phyloP scores from a whole-genome alignment of 1,140 invertebrate species.

The Palaemon carinicauda region DNA sequence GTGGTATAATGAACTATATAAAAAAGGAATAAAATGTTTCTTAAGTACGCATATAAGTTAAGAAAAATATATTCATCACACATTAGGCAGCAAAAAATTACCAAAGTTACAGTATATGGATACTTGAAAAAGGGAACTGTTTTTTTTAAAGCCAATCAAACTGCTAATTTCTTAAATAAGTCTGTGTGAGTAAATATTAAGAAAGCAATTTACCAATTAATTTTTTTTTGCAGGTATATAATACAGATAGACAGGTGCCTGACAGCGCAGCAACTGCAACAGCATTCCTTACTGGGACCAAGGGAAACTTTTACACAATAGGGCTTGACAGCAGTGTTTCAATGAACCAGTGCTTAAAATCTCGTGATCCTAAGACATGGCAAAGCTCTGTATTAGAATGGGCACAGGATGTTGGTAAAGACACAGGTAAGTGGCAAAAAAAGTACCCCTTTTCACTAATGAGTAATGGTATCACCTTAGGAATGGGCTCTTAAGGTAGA shows the following conservation, averaged over 20 bases:
- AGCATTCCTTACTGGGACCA: constrained; percentile 84
- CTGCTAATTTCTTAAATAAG: no score
- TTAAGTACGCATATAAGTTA: no score
- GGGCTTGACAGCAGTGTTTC: constrained; percentile 79
- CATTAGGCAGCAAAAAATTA: no score
- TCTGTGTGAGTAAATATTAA: constrained; percentile 62
- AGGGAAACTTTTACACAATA: constrained; percentile 80
- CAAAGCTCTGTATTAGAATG: constrained; percentile 61
- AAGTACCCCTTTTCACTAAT: not conserved
- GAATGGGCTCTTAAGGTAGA: no score
- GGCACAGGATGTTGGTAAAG: constrained; percentile 77
- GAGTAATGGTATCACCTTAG: not conserved
- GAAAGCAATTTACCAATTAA: constrained; percentile 65
- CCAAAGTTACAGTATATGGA: no score
- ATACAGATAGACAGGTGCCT: constrained; percentile 83
- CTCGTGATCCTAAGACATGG: constrained; percentile 70
- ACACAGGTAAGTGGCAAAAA: constrained; percentile 71
- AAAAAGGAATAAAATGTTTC: no score
- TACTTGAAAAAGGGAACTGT: no score
- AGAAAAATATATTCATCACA: no score
- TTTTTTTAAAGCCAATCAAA: no score
- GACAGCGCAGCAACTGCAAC: constrained; percentile 90
- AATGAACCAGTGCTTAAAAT: constrained; percentile 73
- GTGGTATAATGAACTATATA: no score
- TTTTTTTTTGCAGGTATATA: constrained; percentile 81